These are phyloP conservation scores for Synanceia verrucosa DNA, from an alignment of 2,797 vertebrate species.

Conservation along the genomic window DNA sequence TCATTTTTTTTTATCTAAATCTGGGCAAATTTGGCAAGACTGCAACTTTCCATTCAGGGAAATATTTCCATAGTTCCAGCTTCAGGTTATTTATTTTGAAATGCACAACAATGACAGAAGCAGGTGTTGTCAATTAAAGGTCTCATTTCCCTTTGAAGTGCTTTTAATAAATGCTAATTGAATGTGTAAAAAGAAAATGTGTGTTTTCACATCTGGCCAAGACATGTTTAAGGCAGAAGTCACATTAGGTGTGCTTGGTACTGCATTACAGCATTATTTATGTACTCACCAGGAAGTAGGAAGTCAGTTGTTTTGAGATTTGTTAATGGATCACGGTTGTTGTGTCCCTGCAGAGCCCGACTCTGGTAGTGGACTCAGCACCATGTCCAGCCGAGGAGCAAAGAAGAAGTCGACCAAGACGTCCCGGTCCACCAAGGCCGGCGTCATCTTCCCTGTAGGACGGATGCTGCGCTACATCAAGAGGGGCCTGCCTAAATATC, in stretches of 20 bases:
- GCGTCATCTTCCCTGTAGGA: constrained; percentile 98
- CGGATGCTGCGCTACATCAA: constrained; percentile 98
- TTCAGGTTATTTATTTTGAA: no score
- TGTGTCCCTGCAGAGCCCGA: constrained; percentile 46
- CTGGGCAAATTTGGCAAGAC: no score
- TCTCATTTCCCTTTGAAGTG: no score
- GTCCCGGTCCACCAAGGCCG: constrained; percentile 95
- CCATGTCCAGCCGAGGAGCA: constrained; percentile 96
- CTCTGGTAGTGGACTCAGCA: constrained; percentile 41
- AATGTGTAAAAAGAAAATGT: no score
- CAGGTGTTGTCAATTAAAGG: no score
- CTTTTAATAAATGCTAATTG: no score
- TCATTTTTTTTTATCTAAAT: no score
- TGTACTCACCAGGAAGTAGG: neutral
- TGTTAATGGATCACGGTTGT: neutral
- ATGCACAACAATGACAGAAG: no score
- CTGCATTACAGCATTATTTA: neutral
- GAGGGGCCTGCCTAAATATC: constrained; percentile 93
- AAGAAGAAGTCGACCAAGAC: constrained; percentile 98
- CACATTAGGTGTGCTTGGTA: neutral
- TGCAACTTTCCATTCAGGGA: neutral
- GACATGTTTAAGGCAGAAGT: neutral
- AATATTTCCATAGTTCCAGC: neutral
- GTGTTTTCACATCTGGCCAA: neutral
- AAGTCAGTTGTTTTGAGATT: neutral